Conservation (phyloP, 2,888 invertebrate genomes). For the Molanna angustata region DNA sequence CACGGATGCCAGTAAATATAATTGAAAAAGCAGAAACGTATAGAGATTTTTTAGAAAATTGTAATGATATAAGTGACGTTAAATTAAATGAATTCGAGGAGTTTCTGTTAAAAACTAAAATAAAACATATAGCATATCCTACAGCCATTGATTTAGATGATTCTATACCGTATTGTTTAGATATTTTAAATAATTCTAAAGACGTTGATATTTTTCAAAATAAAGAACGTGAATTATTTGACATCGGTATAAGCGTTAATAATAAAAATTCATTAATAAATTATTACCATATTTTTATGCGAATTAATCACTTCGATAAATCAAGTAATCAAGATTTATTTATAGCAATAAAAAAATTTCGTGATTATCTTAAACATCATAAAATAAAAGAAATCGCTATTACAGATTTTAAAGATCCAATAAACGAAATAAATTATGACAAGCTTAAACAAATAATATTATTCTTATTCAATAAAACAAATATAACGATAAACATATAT, state of each 20-base stretch:
- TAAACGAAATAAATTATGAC: constrained; percentile 24
- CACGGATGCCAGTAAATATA: too few relatives aligned
- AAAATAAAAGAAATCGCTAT: constrained; percentile 25
- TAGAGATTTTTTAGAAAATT: too few relatives aligned
- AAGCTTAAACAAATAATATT: constrained; percentile 30
- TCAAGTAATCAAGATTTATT: constrained; percentile 33
- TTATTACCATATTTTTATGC: constrained; percentile 22
- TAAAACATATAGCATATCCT: too few relatives aligned
- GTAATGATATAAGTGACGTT: too few relatives aligned
- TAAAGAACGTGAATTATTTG: not conserved
- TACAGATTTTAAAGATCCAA: constrained; percentile 9
- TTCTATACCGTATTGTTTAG: not conserved
- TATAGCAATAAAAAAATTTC: constrained; percentile 23
- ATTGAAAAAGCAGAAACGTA: too few relatives aligned
- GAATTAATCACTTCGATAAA: constrained; percentile 31
- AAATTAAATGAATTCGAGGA: too few relatives aligned
- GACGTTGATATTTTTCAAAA: not conserved
- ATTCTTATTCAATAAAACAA: constrained; percentile 30
- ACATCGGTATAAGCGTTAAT: not conserved
- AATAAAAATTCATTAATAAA: not conserved
- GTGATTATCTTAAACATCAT: constrained; percentile 13
- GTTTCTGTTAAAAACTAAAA: too few relatives aligned
- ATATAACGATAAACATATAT: constrained; percentile 26
- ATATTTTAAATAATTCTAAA: constrained; percentile 2
- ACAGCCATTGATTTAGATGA: too few relatives aligned